Evolutionary conservation across 2,797 vertebrate genomes (phyloP), one percentile per base, ranked within the genome.

Genomic region (Epinephelus malabaricus): DNA sequence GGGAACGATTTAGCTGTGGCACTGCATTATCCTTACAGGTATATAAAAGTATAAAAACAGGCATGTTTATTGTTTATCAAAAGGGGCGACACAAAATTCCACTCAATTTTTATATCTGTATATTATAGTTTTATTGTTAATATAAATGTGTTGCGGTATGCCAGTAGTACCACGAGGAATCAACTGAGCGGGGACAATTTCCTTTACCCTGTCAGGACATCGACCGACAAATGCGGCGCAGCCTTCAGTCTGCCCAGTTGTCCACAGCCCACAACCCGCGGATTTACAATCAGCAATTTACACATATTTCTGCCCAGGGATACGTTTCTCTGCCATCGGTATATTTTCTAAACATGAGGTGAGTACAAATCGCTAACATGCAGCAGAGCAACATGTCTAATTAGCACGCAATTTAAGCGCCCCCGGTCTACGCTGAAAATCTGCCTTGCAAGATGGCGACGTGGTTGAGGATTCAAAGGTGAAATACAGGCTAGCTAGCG

Each of bases 371-470:
- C 6, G 77, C 58, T 38, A 55, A 12, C 11, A 64, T 46, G 56
- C 49, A 76, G 55, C 63, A 70, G 40, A 79, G 51, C 55, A 76
- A 76, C 43, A 65, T 38, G 79, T 78, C 3, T 89, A 62, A 76
- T 88, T 83, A 83, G 74, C 56, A 81, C 71, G 88, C 85, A 72
- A 73, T 91, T 88, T 79, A 66, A 86, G 82, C 74, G 83, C 73
- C 69, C 88, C 65, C 19, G 83, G 82, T 93, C 56, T 92, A 88
- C 90, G 89, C 78, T 83, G 79, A 88, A 89, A 94, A 94, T 91
- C 87, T 88, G 88, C 92, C 83, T 89, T 94, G 91, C 95, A 96
- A 96, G 95, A 96, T 96, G 96, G 96, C 96, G 96, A 94, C 94
- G 90, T 92, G 92, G 91, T 94, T 93, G 90, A 88, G 91, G 92